A percentile compares a stretch with the other conserved stretches of the same genome.
These are phyloP conservation scores for Adineta ricciae DNA, from an alignment of 2,888 invertebrate species.

Conservation along the genomic window DNA sequence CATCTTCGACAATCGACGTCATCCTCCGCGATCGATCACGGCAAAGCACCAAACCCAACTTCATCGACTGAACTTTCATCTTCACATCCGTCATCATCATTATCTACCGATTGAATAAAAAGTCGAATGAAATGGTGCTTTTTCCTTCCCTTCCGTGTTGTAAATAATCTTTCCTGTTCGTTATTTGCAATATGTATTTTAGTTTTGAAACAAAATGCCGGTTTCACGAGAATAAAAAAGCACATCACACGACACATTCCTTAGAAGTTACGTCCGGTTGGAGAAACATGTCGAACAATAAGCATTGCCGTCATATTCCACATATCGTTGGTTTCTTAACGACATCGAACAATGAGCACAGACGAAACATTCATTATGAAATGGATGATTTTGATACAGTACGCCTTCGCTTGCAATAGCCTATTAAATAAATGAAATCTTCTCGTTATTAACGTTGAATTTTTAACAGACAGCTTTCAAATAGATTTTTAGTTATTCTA, in stretches of 20 bases:
- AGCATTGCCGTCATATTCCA: background rate
- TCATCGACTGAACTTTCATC: background rate
- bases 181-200: background rate
- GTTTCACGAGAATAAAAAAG: background rate
- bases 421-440: background rate
- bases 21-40: background rate
- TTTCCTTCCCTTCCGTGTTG: background rate
- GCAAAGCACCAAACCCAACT: background rate
- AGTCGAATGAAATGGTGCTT: background rate
- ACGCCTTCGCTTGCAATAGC: background rate
- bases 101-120: background rate
- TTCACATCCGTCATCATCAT: background rate
- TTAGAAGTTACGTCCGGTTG: background rate
- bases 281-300: background rate
- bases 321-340: background rate
- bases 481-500: too few relatives aligned
- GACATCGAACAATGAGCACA: background rate
- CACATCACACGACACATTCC: too few relatives aligned
- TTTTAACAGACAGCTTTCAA: too few relatives aligned
- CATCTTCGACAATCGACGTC: background rate
- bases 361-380: conserved; percentile 6
- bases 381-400: background rate
- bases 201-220: background rate
- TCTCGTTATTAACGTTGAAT: too few relatives aligned
- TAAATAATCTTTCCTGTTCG: background rate